Base-by-base conservation (phyloP, 2,888 invertebrate genomes). In the Sphaerophoria rueppellii region DNA sequence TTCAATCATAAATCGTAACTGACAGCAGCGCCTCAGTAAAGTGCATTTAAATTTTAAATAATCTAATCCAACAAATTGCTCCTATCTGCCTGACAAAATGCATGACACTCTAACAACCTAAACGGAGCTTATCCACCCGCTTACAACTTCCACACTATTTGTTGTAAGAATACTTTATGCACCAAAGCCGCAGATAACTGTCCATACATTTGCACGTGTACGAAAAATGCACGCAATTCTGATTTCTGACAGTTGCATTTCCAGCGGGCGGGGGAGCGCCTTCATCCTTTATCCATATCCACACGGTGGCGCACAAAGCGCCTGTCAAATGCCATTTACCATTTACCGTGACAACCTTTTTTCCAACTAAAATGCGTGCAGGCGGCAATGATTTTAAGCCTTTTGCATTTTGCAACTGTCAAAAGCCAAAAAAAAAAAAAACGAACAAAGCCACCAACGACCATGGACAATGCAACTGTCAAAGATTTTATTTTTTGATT, bases 251-350 rank as follows among this genome's bases (percentile, higher is more conserved):
- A 75, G 71, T n/a, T n/a, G 4, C 35, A 67, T 71, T 79, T 71
- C 74, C 74, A 7, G 67, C 83, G 67, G 71, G 43, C 4, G 9
- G 43, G 43, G 9, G 40, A 11, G 11, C 9, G 12, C 43, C 11
- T 5, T 43, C 71, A 80, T 83, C 24, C 2, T 80, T 75, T 76
- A 72, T 65, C 79, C 79, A 48, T 77, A 70, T 75, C 60, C 74
- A 67, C 74, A 67, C 75, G 70, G 75, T 80, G 80, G 83, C 71
- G 70, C 71, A 80, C 75, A 80, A 83, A 76, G 75, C 71, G 57
- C 58, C 75, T 69, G 75, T 76, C 83, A 72, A 82, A 83, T 83
- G 69, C 75, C 74, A 72, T 80, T 80, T 80, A 75, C 75, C 74
- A 72, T 80, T 80, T 80, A 75, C 60, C 50, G 32, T 12, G 71